Conservation (phyloP, 2,113 vertebrate species). For the Aldabrachelys gigantea region DNA sequence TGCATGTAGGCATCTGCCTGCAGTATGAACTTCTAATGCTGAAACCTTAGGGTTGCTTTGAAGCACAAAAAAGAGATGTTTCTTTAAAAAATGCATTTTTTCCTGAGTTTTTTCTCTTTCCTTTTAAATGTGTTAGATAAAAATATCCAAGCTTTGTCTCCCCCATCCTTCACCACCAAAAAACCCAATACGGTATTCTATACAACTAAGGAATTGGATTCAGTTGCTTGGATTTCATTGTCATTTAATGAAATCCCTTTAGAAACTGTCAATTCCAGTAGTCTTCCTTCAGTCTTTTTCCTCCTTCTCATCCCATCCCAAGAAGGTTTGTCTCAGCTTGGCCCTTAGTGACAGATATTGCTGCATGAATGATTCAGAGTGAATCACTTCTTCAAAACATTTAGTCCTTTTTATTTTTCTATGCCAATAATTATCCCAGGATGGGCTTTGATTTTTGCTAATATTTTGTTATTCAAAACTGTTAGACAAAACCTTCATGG, state of each 20-base stretch:
- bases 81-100: neutral
- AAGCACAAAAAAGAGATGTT: constrained; percentile 52
- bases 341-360: neutral
- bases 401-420: neutral
- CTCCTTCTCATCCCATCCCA: neutral
- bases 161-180: neutral
- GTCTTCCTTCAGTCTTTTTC: neutral
- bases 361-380: constrained; percentile 4
- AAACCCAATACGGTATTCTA: neutral
- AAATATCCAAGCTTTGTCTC: neutral
- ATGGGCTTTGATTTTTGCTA: neutral
- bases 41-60: constrained; percentile 30
- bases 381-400: neutral
- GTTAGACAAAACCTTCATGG: neutral
- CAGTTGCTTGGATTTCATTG: neutral
- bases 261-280: neutral
- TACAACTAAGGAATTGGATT: neutral
- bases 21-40: constrained; percentile 4
- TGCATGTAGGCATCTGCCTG: neutral
- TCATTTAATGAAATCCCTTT: neutral
- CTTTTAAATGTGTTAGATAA: neutral
- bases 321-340: neutral
- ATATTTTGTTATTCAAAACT: neutral
- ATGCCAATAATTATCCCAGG: neutral
- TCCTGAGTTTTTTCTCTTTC: neutral